phyloP scores from a whole-genome alignment of 2,113 vertebrate genomes.

The Larimichthys crocea region DNA sequence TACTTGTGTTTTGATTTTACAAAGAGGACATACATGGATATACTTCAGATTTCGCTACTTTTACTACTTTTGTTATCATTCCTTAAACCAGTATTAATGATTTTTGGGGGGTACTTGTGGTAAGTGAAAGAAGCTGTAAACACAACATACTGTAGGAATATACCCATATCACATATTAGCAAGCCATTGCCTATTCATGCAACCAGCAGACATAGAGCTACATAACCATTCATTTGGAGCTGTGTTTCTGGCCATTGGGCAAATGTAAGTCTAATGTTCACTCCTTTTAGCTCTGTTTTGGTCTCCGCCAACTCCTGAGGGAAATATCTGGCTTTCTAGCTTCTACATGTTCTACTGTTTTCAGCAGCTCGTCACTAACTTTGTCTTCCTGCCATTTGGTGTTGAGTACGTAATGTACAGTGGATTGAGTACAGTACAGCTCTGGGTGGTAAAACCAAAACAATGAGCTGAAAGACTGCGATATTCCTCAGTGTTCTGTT shows the following conservation, averaged over 20 bases:
- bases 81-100: not conserved
- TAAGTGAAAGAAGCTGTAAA: not conserved
- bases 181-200: too few species aligned
- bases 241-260: too few species aligned
- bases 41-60: not conserved
- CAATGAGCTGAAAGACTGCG: not conserved
- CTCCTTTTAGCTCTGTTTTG: not conserved
- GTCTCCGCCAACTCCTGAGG: not conserved
- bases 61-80: not conserved
- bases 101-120: not conserved
- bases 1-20: not conserved
- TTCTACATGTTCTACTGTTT: too few species aligned
- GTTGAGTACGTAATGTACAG: too few species aligned
- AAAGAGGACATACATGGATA: not conserved
- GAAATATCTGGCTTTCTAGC: not conserved
- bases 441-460: too few species aligned
- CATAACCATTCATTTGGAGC: too few species aligned
- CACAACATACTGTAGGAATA: not conserved
- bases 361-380: too few species aligned
- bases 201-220: too few species aligned
- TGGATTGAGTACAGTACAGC: too few species aligned
- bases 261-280: not conserved
- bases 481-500: not conserved
- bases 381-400: too few species aligned
- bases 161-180: too few species aligned